Percentiles rank a stretch among this genome's conserved stretches.
Evolutionary conservation across 2,888 invertebrate species (phyloP).

Genomic region (Brachycybe producta): DNA sequence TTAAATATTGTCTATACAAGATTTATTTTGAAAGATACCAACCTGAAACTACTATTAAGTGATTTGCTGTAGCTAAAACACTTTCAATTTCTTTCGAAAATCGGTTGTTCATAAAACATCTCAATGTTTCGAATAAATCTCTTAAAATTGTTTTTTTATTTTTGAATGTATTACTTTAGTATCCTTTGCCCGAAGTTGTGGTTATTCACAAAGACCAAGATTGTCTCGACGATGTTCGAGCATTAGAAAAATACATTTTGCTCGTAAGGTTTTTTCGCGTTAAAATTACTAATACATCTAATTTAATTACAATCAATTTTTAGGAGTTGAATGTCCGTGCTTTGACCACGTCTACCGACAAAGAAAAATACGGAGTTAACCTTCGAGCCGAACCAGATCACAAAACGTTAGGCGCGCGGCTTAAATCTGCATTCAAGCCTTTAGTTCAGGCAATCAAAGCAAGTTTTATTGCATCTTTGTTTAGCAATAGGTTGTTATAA

Average conservation of each 20-base stretch:
- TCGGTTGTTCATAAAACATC: too few relatives aligned
- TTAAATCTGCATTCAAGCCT: constrained; percentile 80
- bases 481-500: not conserved
- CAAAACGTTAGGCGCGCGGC: constrained; percentile 70
- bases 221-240: constrained; percentile 62
- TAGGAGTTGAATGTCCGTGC: constrained; percentile 78
- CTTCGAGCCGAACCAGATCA: constrained; percentile 90
- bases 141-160: too few relatives aligned
- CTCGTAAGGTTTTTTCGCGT: constrained; percentile 37
- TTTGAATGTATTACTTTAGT: constrained; percentile 37
- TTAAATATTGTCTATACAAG: too few relatives aligned
- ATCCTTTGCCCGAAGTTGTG: constrained; percentile 90
- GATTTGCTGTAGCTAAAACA: too few relatives aligned
- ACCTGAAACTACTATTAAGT: too few relatives aligned
- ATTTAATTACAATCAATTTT: constrained; percentile 7
- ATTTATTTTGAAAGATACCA: too few relatives aligned
- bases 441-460: constrained; percentile 67
- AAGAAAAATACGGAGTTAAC: constrained; percentile 79
- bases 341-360: constrained; percentile 73
- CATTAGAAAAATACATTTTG: constrained; percentile 68
- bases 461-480: too few relatives aligned
- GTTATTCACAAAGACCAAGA: constrained; percentile 74
- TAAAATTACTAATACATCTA: not conserved
- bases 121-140: too few relatives aligned
- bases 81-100: too few relatives aligned